Evolutionary conservation across 2,888 invertebrate genomes (phyloP), one percentile per base, ranked within the genome.

Genomic region (Synergus laeviventris): DNA sequence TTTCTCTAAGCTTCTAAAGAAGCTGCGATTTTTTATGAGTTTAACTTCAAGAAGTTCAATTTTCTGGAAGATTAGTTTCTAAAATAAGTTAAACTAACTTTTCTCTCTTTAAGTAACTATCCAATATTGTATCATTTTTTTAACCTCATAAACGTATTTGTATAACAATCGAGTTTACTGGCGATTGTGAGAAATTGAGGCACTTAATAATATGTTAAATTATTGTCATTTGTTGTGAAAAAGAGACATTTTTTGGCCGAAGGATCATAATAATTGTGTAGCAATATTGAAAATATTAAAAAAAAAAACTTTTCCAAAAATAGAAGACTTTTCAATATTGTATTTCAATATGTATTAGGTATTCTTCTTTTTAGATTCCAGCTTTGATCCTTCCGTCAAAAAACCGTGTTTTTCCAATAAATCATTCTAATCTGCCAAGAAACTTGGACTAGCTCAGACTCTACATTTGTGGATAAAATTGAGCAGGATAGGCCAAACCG

Each of bases 401-500:
- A 24, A 59, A 21, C 21, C 12, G 21, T 21, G 4, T 12, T 21
- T 56, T 12, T 49, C 16, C 5, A 49, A 49, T 5, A 56, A 21
- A 56, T 56, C 21, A 56, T 12, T 42, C 56, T 56, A 56, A 49
- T 56, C 21, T 59, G 21, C 14, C 59, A 59, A 14, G 12, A 59
- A 21, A 59, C 7, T 56, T 21, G 18, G 11, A 11, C 21, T 24
- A 42, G 1, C 39, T 18, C 16, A 45, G 66, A n/a, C 45, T 45
- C 45, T 82, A 90, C 74, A 90, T 87, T 76, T 91, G 90, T 2
- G 91, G 91, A 84, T 91, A 90, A 36, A 92, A 93, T 86, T 93
- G 93, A n/a, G 93, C 93, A 18, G 93, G 91, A 64, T 93, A 89
- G 0, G 93, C 93, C 91, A 88, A n/a, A 39, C 92, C 91, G n/a